Evolutionary conservation across 1,140 invertebrate species (phyloP).

Genomic region (Dendroctonus valens): DNA sequence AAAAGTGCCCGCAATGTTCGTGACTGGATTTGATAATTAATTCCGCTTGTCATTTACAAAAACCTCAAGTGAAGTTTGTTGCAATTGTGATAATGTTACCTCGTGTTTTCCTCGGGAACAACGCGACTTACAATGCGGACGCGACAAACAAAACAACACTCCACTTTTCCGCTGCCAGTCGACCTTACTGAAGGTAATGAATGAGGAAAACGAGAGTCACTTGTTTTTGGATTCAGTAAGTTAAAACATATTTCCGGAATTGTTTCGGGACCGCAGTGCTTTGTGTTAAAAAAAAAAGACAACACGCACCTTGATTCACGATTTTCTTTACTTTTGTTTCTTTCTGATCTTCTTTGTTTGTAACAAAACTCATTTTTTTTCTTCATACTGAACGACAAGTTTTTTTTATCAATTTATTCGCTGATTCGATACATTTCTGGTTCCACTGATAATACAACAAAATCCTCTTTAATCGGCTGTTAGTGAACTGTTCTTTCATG

Average conservation of each 20-base stretch:
- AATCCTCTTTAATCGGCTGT: no score
- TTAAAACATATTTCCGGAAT: neutral
- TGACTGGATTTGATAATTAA: slow-evolving; percentile 33
- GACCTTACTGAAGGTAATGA: neutral
- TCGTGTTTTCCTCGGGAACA: slow-evolving; percentile 8
- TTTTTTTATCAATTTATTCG: no score
- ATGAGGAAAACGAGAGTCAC: neutral
- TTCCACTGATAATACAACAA: no score
- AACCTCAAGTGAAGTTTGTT: slow-evolving; percentile 28
- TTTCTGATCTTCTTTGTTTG: no score
- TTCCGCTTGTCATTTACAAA: slow-evolving; percentile 33
- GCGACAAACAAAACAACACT: slow-evolving; percentile 9
- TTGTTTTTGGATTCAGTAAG: neutral
- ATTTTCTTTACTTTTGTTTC: neutral
- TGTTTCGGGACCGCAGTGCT: neutral
- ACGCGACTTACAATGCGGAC: slow-evolving; percentile 20
- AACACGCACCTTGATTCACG: neutral
- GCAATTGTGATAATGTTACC: slow-evolving; percentile 19
- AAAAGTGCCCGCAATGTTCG: slow-evolving; percentile 28
- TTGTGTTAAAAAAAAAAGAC: neutral
- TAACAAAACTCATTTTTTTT: no score
- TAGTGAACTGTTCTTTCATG: no score
- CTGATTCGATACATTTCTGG: no score
- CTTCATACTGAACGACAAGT: no score
- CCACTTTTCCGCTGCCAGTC: slow-evolving; percentile 5